A percentile compares a stretch with the other conserved stretches of the same genome.
These are phyloP conservation scores for Mermis nigrescens DNA, from an alignment of 2,888 invertebrate species.

Conservation along the genomic window DNA sequence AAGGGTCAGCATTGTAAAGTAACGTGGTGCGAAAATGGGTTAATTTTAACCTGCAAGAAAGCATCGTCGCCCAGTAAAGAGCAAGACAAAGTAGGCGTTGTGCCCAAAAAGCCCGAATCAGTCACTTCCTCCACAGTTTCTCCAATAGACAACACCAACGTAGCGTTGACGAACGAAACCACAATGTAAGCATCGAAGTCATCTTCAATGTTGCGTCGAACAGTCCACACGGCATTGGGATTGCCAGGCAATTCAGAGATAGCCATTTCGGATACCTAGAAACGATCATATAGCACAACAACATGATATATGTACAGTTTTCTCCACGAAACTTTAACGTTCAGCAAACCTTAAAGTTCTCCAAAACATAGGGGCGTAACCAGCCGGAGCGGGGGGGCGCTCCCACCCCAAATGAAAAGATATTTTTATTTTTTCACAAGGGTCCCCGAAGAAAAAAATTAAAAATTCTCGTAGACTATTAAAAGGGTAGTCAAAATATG, in stretches of 20 bases:
- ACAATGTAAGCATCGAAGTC: constrained; percentile 98
- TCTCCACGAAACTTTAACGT: too few species aligned
- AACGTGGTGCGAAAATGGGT: too few species aligned
- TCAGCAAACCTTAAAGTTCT: too few species aligned
- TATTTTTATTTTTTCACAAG: too few species aligned
- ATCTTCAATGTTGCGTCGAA: constrained; percentile 82
- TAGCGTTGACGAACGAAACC: constrained; percentile 95
- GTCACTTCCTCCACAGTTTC: constrained; percentile 99
- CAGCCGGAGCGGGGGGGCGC: too few species aligned
- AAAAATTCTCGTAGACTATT: too few species aligned
- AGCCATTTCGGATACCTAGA: constrained; percentile 86
- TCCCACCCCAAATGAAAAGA: too few species aligned
- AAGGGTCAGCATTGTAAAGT: background rate
- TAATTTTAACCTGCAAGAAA: constrained; percentile 64
- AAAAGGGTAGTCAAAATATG: too few species aligned
- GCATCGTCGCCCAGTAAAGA: constrained; percentile 93
- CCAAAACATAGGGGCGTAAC: too few species aligned
- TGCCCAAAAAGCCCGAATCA: constrained; percentile 94
- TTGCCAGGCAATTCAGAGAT: constrained; percentile 98
- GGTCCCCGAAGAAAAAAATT: too few species aligned
- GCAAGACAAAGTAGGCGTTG: constrained; percentile 93
- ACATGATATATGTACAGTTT: too few species aligned
- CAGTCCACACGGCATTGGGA: constrained; percentile 99
- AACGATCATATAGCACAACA: too few species aligned
- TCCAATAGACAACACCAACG: constrained; percentile 91